Conservation (phyloP, 2,888 invertebrate species). For the Gastracanthus pulcherrimus region DNA sequence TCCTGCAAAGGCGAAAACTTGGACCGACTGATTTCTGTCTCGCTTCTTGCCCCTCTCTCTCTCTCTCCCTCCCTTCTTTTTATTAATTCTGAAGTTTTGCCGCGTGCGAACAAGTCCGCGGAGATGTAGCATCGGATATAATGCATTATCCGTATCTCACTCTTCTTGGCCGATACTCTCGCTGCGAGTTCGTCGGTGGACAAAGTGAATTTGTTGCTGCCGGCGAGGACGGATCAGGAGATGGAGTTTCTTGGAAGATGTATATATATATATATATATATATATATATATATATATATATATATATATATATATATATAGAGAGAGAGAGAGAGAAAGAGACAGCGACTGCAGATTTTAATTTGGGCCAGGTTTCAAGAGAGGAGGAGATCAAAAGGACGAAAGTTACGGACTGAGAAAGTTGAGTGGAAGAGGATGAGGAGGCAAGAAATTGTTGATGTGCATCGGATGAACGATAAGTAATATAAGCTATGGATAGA, state of each 20-base stretch:
- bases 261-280: too few species aligned
- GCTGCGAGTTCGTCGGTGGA: conserved; percentile 7
- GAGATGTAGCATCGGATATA: neutral
- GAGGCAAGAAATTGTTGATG: neutral
- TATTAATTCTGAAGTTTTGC: conserved; percentile 28
- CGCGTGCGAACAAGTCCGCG: neutral
- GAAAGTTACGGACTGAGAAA: neutral
- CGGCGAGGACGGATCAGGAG: neutral
- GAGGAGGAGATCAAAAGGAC: neutral
- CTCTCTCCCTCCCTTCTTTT: neutral
- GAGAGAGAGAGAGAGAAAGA: too few species aligned
- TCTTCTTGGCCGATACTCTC: conserved; percentile 1
- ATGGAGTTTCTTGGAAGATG: neutral
- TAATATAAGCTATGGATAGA: neutral
- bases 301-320: too few species aligned
- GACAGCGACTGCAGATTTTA: too few species aligned
- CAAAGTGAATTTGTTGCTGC: conserved; percentile 37
- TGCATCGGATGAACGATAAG: neutral
- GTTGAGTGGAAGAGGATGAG: too few species aligned
- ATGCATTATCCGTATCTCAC: conserved; percentile 3
- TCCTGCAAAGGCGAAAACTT: neutral
- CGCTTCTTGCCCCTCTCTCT: neutral
- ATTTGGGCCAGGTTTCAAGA: neutral
- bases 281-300: too few species aligned
- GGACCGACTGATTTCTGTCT: neutral